Conservation (phyloP, 2,797 vertebrate species). For the Adelosebastes latens region DNA sequence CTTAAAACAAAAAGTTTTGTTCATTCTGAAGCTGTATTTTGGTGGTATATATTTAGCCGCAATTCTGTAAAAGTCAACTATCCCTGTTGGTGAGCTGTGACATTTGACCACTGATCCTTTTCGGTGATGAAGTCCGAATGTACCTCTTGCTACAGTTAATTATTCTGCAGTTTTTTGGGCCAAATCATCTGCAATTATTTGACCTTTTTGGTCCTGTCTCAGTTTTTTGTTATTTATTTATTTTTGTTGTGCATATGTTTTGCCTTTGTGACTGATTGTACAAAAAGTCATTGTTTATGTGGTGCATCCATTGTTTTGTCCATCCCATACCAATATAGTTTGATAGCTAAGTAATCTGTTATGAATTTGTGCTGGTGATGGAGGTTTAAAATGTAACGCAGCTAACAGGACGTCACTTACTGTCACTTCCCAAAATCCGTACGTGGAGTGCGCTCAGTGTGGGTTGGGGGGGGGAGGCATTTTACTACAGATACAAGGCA, state of each 20-base stretch:
- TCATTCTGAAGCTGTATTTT: not conserved
- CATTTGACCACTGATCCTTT: not conserved
- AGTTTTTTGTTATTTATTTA: not conserved
- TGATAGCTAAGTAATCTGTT: not conserved
- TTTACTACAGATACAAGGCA: slow-evolving; percentile 67
- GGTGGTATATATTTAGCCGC: not conserved
- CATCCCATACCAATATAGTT: not conserved
- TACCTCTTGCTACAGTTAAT: not conserved
- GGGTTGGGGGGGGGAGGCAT: slow-evolving; percentile 12
- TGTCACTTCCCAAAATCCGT: slow-evolving; percentile 8
- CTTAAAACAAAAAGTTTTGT: not conserved
- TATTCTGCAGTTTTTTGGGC: not conserved
- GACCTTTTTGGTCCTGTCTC: not conserved
- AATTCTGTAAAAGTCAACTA: not conserved
- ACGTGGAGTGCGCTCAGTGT: slow-evolving; percentile 38
- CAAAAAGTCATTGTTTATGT: not conserved
- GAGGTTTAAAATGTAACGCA: slow-evolving; percentile 5
- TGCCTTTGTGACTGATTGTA: too few species aligned
- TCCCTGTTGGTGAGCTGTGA: not conserved
- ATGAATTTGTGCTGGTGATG: not conserved
- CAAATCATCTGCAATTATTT: not conserved
- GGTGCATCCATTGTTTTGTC: not conserved
- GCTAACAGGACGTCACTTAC: slow-evolving; percentile 29
- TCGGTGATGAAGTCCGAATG: not conserved
- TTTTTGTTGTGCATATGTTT: not conserved